Base-by-base conservation (phyloP, 2,888 invertebrate species). In the Brachynemurus nebulosus region DNA sequence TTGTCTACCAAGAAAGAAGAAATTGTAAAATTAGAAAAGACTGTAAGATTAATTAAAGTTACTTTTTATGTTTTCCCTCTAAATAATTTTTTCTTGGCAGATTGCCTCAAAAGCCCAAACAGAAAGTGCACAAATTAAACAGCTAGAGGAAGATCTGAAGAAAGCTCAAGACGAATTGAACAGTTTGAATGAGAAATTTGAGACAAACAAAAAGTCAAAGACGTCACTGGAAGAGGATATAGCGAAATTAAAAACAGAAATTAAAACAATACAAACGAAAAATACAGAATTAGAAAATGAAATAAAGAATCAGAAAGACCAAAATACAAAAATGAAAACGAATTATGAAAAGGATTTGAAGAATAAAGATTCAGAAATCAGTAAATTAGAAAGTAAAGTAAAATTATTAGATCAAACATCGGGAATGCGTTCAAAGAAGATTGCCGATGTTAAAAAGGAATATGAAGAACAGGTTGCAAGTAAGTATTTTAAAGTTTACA, bases 321-420 rank as follows among this genome's bases (percentile, higher is more conserved):
- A 37, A 19, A 19, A 18, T n/a, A 19, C 17, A 12, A 37, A 37
- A 48, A 68, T 75, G 54, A 81, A 80, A 55, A 55, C 66, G n/a
- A 69, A 72, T 27, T 72, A 78, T 40, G 85, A 86, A 48, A 80
- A 78, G 57, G 85, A 90, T 55, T 69, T 79, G 47, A 80, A 82
- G 55, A 78, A 80, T 53, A 81, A 78, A 57, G 88, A 89, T 58
- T 67, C 76, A 3, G 86, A 86, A 64, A 69, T 92, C 45, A 78
- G 80, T 42, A 74, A 78, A 2, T 66, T 91, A 17, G 83, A 81
- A 57, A 73, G 78, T 11, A 89, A 88, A 66, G 67, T 84, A 36
- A 74, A 74, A 53, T 67, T 76, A 25, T 59, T 78, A 14, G 78
- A 80, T 60, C 72, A 74, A 52, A 70, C 65, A 44, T 72, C 75